Percentiles rank a stretch among this genome's conserved stretches.
phyloP scores from a whole-genome alignment of 2,797 vertebrate genomes.

The Oryzias dopingdopingensis region DNA sequence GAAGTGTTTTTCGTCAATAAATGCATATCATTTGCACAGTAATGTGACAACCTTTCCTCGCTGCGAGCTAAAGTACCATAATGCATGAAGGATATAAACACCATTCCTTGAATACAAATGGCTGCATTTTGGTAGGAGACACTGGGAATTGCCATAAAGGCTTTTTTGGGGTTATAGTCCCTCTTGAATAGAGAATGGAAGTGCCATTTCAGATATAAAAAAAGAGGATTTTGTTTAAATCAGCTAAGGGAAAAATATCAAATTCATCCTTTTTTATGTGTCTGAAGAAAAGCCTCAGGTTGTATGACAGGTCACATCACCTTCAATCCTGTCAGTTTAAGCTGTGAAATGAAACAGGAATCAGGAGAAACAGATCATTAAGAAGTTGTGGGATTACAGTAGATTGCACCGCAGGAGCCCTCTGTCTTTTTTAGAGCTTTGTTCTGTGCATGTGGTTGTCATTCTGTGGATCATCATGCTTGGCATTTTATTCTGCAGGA shows the following conservation, averaged over 20 bases:
- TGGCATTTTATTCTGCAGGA: constrained; percentile 43
- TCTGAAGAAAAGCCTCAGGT: constrained; percentile 31
- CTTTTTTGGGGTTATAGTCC: constrained; percentile 34
- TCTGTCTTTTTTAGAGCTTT: constrained; percentile 27
- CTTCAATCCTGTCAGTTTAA: constrained; percentile 19
- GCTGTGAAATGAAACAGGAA: constrained; percentile 40
- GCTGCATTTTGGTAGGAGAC: constrained; percentile 46
- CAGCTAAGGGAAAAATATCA: constrained; percentile 34
- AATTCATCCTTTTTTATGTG: constrained; percentile 38
- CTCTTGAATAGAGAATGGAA: constrained; percentile 30
- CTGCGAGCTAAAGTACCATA: constrained; percentile 62
- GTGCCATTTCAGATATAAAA: constrained; percentile 48
- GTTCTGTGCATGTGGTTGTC: constrained; percentile 30
- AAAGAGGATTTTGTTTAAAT: constrained; percentile 48
- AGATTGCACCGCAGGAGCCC: constrained; percentile 25
- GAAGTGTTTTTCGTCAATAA: constrained; percentile 64
- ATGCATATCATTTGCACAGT: constrained; percentile 76
- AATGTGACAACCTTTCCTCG: constrained; percentile 73
- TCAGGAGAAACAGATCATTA: constrained; percentile 27
- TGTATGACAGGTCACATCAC: constrained; percentile 35
- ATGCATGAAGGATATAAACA: constrained; percentile 63
- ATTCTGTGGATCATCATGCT: constrained; percentile 27
- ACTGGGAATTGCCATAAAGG: constrained; percentile 27
- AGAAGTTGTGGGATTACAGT: constrained; percentile 35
- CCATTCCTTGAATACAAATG: constrained; percentile 73